phyloP scores from a whole-genome alignment of 1,140 invertebrate species.

The Megalopta genalis region DNA sequence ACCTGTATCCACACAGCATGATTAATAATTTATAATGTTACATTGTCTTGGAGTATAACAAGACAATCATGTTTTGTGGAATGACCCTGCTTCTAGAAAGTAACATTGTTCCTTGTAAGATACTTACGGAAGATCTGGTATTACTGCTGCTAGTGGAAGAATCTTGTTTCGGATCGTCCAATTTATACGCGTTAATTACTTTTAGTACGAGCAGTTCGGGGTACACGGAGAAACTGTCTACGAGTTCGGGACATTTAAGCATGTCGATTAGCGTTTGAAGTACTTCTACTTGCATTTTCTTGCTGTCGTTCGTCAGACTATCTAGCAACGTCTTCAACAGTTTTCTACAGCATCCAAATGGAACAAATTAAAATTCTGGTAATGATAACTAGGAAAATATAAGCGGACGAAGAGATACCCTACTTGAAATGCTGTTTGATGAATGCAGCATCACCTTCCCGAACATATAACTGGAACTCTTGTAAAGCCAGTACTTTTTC shows the following conservation, averaged over 20 bases:
- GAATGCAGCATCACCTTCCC: conserved; percentile 73
- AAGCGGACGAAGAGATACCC: conserved; percentile 18
- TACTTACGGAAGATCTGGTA: conserved; percentile 77
- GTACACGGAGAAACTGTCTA: conserved; percentile 89
- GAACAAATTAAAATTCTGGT: background rate
- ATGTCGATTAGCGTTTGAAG: conserved; percentile 90
- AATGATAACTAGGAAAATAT: background rate
- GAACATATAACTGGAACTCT: conserved; percentile 76
- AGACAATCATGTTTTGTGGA: too few species aligned
- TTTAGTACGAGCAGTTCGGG: conserved; percentile 93
- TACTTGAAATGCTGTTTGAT: conserved; percentile 82
- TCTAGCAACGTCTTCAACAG: conserved; percentile 88
- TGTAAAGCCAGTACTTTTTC: conserved; percentile 73
- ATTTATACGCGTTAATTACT: conserved; percentile 91
- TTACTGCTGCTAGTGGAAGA: conserved; percentile 66
- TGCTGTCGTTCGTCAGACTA: conserved; percentile 85
- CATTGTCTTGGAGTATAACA: too few species aligned
- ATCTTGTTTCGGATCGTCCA: conserved; percentile 72
- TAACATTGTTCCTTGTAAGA: background rate
- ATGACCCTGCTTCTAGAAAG: background rate
- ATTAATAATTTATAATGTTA: background rate
- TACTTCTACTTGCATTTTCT: conserved; percentile 86
- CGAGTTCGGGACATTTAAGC: conserved; percentile 87
- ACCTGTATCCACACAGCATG: conserved; percentile 29
- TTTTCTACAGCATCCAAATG: conserved; percentile 77